These are phyloP conservation scores for Heliconius melpomene DNA, from an alignment of 1,140 invertebrate genomes.

Conservation along the genomic window DNA sequence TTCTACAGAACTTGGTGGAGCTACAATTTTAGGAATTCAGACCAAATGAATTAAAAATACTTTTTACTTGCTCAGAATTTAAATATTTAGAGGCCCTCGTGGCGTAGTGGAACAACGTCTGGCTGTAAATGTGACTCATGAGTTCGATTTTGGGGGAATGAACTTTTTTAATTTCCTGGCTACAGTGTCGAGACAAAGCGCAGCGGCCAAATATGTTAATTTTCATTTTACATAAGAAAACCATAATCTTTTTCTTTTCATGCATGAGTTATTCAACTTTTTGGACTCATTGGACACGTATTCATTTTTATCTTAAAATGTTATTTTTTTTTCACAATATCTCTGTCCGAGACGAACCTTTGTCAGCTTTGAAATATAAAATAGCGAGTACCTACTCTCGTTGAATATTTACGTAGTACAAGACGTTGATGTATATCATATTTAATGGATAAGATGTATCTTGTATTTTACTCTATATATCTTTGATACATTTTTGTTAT, in stretches of 20 bases:
- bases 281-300: neutral
- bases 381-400: slow-evolving; percentile 9
- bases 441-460: neutral
- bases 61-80: no score
- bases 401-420: slow-evolving; percentile 29
- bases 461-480: no score
- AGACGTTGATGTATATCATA: slow-evolving; percentile 15
- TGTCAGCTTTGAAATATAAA: slow-evolving; percentile 23
- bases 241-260: neutral
- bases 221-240: neutral
- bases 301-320: neutral
- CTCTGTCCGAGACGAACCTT: slow-evolving; percentile 14
- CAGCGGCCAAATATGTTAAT: neutral
- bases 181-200: no score
- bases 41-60: no score
- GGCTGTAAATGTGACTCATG: no score
- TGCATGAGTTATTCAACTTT: neutral
- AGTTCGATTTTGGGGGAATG: no score
- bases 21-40: neutral
- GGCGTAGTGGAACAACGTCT: no score
- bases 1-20: neutral
- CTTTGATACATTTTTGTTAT: no score
- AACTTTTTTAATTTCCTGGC: no score
- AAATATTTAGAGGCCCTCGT: no score
- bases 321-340: neutral